Base-by-base conservation (phyloP, 2,888 invertebrate species). In the Diogma glabrata region DNA sequence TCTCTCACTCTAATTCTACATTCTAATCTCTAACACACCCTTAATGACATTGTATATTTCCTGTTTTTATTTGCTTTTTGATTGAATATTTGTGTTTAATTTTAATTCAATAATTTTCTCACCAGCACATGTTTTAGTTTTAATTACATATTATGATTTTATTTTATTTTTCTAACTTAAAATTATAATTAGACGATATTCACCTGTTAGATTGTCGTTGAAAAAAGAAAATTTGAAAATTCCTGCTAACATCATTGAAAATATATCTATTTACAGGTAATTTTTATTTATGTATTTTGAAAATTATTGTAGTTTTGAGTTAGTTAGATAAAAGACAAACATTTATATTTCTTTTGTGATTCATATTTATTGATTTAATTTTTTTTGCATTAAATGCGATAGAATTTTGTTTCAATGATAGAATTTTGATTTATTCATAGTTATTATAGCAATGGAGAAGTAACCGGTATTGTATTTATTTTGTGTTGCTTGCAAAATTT, bases 181-280 rank as follows among this genome's bases (percentile, higher is more conserved):
- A 45, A 46, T 53, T 47, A 36, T 47, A 45, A 48, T 48, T 84
- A 87, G 87, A 79, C 87, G 87, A 73, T 86, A 84, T 78, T 85
- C 86, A 74, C 84, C 87, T 64, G 82, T 79, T 74, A 77, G 87
- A 71, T 77, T 87, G 72, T 86, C 86, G 68, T 79, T 87, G 71
- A 81, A 84, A 71, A 87, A 86, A 75, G 84, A 86, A 43, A 43
- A 46, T 70, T 79, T 86, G 74, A 84, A 82, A 76, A 75, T 83
- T 65, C 79, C 83, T 61, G 81, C 84, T 67, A 83, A 83, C 67
- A 77, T 85, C 67, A 79, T 87, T 72, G 85, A 85, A 73, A 84
- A 79, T 73, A 72, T 80, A 63, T 78, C 74, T 60, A 84, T 79
- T 67, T 79, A 86, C 73, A 85, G 85, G 86, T 86, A 77, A 49